These are phyloP conservation scores for Rhinoraja longicauda DNA, from an alignment of 2,797 vertebrate genomes.

Conservation along the genomic window DNA sequence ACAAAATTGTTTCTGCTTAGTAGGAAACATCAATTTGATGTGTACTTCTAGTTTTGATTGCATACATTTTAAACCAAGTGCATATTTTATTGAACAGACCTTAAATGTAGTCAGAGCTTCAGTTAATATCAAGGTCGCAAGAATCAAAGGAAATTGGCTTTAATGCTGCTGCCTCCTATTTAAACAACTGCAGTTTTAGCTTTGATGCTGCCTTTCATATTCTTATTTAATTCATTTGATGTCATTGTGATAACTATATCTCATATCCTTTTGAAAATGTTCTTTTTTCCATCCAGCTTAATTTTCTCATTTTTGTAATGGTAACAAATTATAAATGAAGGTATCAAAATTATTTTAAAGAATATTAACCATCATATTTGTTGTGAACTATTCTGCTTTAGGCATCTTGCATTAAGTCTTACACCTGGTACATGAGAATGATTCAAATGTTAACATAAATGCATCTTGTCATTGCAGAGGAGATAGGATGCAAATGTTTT, in stretches of 20 bases:
- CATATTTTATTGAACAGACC: constrained; percentile 31
- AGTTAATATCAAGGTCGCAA: background rate
- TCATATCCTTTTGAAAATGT: background rate
- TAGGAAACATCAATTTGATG: constrained; percentile 27
- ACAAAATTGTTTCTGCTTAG: constrained; percentile 4
- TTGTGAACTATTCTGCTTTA: background rate
- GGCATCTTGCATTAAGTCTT: background rate
- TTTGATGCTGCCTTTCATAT: background rate
- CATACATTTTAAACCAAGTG: constrained; percentile 29
- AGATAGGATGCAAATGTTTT: background rate
- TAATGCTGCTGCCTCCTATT: background rate
- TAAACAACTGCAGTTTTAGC: background rate
- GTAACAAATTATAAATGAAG: background rate
- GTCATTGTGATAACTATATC: background rate
- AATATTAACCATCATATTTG: background rate
- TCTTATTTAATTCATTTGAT: background rate
- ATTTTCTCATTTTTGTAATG: constrained; percentile 7
- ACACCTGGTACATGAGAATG: constrained; percentile 35
- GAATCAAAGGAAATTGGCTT: background rate
- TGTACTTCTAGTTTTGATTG: constrained; percentile 13
- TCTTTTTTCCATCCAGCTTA: background rate
- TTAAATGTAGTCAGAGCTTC: constrained; percentile 10
- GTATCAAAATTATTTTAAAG: background rate
- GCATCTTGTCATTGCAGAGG: background rate
- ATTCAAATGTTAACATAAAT: background rate